Percentiles rank a stretch among this genome's conserved stretches.
Conservation (phyloP, 2,113 vertebrate species). For the Antennarius striatus region DNA sequence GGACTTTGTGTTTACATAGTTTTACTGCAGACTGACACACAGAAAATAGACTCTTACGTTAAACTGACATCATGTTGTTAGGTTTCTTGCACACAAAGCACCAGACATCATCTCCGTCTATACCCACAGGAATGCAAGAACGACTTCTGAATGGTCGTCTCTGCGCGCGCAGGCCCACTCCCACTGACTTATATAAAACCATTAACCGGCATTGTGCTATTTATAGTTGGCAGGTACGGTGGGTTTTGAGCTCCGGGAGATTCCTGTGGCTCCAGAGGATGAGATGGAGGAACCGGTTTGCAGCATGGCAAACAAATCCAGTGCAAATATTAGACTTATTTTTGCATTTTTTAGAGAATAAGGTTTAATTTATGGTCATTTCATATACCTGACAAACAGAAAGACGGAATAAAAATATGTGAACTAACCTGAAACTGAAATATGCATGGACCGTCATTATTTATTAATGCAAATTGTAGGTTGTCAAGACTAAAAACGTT, state of each 20-base stretch:
- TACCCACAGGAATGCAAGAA: conserved; percentile 30
- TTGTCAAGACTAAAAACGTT: no score
- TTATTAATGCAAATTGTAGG: no score
- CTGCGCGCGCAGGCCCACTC: conserved; percentile 40
- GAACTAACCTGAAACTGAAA: no score
- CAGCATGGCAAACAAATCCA: no score
- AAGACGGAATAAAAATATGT: no score
- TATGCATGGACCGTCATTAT: no score
- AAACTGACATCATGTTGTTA: background rate
- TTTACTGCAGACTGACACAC: no score
- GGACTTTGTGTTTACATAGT: no score
- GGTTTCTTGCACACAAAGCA: conserved; percentile 1
- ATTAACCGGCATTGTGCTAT: conserved; percentile 65
- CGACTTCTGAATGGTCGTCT: conserved; percentile 28
- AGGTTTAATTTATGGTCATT: no score
- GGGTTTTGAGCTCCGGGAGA: conserved; percentile 43
- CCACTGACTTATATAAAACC: conserved; percentile 73
- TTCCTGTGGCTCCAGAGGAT: conserved; percentile 26
- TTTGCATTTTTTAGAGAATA: no score
- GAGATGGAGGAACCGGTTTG: conserved; percentile 22
- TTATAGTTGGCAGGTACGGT: conserved; percentile 68
- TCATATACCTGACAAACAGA: no score
- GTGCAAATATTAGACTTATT: no score
- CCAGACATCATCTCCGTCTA: conserved; percentile 20
- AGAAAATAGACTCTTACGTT: background rate